phyloP scores from a whole-genome alignment of 2,113 vertebrate genomes.

The Apodemus speciosus region DNA sequence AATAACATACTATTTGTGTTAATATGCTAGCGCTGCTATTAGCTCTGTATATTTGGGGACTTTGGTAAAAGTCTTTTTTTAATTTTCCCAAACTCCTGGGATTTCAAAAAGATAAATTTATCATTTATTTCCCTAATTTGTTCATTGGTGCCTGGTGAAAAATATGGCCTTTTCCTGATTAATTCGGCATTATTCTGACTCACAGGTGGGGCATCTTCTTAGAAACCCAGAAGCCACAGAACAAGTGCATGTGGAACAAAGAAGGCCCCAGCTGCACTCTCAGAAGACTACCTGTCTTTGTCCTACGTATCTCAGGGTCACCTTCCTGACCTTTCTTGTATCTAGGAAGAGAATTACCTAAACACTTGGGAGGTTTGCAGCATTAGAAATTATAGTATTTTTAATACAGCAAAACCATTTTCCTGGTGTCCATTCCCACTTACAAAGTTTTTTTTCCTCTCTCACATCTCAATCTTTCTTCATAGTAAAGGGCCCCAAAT shows the following conservation, averaged over 20 bases:
- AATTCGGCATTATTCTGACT: conserved; percentile 54
- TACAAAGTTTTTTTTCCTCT: conserved; percentile 72
- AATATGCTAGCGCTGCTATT: conserved; percentile 67
- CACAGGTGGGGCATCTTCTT: not conserved
- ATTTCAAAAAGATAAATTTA: conserved; percentile 70
- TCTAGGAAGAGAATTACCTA: conserved; percentile 11
- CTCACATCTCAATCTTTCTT: conserved; percentile 71
- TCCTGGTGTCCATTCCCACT: conserved; percentile 70
- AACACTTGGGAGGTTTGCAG: conserved; percentile 44
- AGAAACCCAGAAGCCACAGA: not conserved
- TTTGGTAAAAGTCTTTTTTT: conserved; percentile 60
- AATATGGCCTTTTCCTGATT: conserved; percentile 63
- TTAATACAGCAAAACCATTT: conserved; percentile 57
- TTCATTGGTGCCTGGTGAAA: conserved; percentile 48
- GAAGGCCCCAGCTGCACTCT: not conserved
- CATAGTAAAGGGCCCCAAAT: conserved; percentile 61
- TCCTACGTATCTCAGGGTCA: not conserved
- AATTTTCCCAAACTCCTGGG: conserved; percentile 56
- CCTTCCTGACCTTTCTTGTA: conserved; percentile 41
- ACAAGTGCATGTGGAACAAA: not conserved
- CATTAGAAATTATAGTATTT: conserved; percentile 48
- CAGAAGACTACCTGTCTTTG: not conserved
- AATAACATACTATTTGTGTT: conserved; percentile 12
- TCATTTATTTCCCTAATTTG: conserved; percentile 58
- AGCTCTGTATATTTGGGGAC: conserved; percentile 52